phyloP scores from a whole-genome alignment of 2,888 invertebrate genomes.

The Pterobdella sp. region DNA sequence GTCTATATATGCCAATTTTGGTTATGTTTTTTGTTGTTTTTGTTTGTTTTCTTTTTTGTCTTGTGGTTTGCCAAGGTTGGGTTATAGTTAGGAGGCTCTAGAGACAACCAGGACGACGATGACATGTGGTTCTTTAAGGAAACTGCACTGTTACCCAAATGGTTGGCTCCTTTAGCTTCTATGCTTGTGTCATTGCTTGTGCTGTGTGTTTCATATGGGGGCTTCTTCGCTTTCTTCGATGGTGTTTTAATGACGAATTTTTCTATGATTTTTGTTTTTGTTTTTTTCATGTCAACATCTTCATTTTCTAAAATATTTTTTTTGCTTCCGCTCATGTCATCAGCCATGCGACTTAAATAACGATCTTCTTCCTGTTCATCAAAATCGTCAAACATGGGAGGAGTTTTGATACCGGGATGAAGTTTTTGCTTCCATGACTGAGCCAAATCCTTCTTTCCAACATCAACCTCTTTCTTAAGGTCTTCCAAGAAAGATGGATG shows the following conservation, averaged over 20 bases:
- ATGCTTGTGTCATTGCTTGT: background rate
- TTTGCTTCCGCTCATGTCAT: background rate
- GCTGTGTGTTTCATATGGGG: background rate
- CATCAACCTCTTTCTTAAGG: background rate
- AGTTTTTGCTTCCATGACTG: background rate
- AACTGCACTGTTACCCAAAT: background rate
- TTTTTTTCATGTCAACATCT: background rate
- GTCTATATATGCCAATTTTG: background rate
- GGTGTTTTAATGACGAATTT: background rate
- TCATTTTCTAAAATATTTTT: background rate
- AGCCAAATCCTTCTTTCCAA: background rate
- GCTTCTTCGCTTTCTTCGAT: background rate
- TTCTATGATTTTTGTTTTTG: slow-evolving; percentile 8
- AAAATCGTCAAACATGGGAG: background rate
- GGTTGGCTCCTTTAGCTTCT: background rate
- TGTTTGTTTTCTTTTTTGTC: background rate
- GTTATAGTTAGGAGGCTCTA: background rate
- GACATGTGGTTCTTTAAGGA: slow-evolving; percentile 27
- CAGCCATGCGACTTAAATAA: background rate
- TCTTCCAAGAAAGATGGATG: background rate
- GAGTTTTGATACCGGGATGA: background rate
- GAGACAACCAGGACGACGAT: slow-evolving; percentile 25
- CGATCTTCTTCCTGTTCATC: slow-evolving; percentile 15
- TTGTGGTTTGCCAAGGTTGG: background rate
- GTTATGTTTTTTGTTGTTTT: background rate